phyloP scores from a whole-genome alignment of 1,140 invertebrate species.

The Aleiodes sp. region DNA sequence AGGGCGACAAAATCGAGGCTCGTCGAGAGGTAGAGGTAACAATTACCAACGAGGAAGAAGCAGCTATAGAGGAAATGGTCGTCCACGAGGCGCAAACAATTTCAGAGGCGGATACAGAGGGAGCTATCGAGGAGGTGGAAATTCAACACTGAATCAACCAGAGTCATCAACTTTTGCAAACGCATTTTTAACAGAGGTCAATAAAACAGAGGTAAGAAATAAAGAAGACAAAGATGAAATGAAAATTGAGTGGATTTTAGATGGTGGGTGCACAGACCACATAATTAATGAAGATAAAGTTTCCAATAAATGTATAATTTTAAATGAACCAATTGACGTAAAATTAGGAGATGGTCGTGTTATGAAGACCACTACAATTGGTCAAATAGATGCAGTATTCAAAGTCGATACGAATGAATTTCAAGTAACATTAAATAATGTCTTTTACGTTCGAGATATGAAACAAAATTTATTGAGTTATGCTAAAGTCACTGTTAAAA shows the following conservation, averaged over 20 bases:
- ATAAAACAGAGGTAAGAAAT: not conserved
- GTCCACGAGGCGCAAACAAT: not conserved
- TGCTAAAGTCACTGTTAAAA: conserved; percentile 32
- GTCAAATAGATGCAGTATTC: conserved; percentile 33
- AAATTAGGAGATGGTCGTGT: conserved; percentile 40
- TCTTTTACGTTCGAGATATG: conserved; percentile 37
- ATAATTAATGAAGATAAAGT: conserved; percentile 35
- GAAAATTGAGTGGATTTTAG: conserved; percentile 39
- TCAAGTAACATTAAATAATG: conserved; percentile 28
- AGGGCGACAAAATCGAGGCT: not conserved
- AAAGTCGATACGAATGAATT: conserved; percentile 23
- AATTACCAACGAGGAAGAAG: not conserved
- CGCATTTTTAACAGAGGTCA: conserved; percentile 26
- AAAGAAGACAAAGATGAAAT: too few relatives aligned
- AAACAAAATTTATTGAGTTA: conserved; percentile 37
- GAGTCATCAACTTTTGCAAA: not conserved
- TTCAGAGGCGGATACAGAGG: conserved; percentile 26
- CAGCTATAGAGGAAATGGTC: not conserved
- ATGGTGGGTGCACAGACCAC: conserved; percentile 38
- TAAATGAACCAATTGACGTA: conserved; percentile 37
- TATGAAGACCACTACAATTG: conserved; percentile 38
- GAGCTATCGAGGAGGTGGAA: conserved; percentile 21
- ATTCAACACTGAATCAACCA: not conserved
- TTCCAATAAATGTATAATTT: conserved; percentile 30
- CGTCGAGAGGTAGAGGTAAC: conserved; percentile 16